Evolutionary conservation across 2,113 vertebrate species (phyloP), one percentile per base, ranked within the genome.

Genomic region (Phalacrocorax pelagicus): DNA sequence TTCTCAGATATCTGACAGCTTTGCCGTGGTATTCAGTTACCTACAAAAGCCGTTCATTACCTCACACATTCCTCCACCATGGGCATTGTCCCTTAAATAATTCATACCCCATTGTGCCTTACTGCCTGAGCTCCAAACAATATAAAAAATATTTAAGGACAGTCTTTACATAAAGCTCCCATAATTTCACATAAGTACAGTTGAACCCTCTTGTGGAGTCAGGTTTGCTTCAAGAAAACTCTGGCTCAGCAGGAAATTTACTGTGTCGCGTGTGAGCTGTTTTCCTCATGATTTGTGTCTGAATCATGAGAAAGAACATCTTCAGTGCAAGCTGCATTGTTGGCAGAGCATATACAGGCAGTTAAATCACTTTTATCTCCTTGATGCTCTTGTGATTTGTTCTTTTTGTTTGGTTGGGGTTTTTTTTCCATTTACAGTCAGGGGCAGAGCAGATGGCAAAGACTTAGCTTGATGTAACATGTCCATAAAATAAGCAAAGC

Each of bases 311-410:
- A 80, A 96, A 73, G 63, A 96, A 83, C 87, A 87, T 74, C 63
- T 96, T 97, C 87, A 83, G 66, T 63, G 80, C 47, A 96, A 93
- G 73, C 86, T 95, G 81, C 89, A 94, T 94, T 84, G 40, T 73
- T 93, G 79, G 89, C 14, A 1, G 94, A 95, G 42, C 83, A 81
- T 61, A 79, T 77, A 95, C 4, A 83, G 66, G 54, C 49, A 91
- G 59, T 79, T 96, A 96, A 98, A 97, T 96, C 93, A 96, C 72
- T 94, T 98, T 97, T 94, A 95, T 96, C 65, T 96, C 62, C 93
- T 93, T 36, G 17, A 52, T 88, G 62, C 71, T 92, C 55, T 63
- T 54, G 40, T 93, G 93, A 97, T 86, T 97, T 96, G 47, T 93
- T 94, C 51, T 77, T 90, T 86, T 73, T 49, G 34, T 90, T 85